Conservation (phyloP, 2,888 invertebrate genomes). For the Dryobota labecula region DNA sequence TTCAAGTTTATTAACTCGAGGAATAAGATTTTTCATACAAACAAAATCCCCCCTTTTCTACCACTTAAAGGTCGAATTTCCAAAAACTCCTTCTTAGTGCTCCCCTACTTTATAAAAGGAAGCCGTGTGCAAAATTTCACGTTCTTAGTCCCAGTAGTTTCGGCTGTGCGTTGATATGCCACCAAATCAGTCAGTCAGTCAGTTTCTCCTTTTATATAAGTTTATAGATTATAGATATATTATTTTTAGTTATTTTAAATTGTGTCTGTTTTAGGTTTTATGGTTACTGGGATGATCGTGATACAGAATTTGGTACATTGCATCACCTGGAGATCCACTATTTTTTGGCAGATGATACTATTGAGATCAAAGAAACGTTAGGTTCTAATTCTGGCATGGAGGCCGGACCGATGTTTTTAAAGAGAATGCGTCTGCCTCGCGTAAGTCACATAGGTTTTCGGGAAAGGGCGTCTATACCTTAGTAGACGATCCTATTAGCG, state of each 20-base stretch:
- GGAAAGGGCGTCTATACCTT: neutral
- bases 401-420: conserved; percentile 93
- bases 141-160: too few species aligned
- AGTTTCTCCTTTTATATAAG: too few species aligned
- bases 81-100: too few species aligned
- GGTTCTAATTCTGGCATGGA: conserved; percentile 93
- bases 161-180: too few species aligned
- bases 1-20: too few species aligned
- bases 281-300: conserved; percentile 97
- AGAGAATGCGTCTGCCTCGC: conserved; percentile 94
- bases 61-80: too few species aligned
- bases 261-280: conserved; percentile 91
- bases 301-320: conserved; percentile 93
- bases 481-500: neutral
- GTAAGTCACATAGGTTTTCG: conserved; percentile 80
- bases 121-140: too few species aligned
- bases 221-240: too few species aligned
- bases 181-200: too few species aligned
- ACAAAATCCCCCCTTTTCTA: too few species aligned
- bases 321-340: conserved; percentile 95
- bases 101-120: too few species aligned
- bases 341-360: conserved; percentile 96
- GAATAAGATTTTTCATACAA: too few species aligned
- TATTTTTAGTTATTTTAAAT: neutral
- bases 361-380: conserved; percentile 95